Evolutionary conservation across 2,888 invertebrate species (phyloP).

Genomic region (Pheosia gnoma): DNA sequence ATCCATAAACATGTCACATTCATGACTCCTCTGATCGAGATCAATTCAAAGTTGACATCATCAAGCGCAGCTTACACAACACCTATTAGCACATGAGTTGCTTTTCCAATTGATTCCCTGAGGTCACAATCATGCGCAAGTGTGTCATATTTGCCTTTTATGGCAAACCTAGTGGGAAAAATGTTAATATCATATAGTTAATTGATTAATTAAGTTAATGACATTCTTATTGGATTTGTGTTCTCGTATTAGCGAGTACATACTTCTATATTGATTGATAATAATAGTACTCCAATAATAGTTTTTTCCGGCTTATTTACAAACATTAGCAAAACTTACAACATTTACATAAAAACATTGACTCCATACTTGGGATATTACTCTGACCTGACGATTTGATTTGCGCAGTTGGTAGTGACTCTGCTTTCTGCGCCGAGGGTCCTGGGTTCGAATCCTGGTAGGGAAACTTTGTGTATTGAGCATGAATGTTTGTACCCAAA

Average conservation of each 20-base stretch:
- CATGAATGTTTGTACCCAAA: too few species aligned
- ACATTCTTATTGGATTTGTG: background rate
- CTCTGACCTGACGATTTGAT: too few species aligned
- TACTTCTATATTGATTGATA: background rate
- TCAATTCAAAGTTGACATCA: slow-evolving; percentile 64
- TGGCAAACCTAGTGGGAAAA: slow-evolving; percentile 12
- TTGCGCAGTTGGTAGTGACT: too few species aligned
- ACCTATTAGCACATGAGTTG: slow-evolving; percentile 44
- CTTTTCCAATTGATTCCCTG: slow-evolving; percentile 44
- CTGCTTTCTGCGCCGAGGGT: too few species aligned
- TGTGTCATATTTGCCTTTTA: slow-evolving; percentile 22
- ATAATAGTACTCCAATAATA: background rate
- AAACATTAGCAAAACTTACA: background rate
- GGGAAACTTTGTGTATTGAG: too few species aligned
- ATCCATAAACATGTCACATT: slow-evolving; percentile 47
- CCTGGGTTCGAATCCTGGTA: too few species aligned
- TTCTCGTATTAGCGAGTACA: background rate
- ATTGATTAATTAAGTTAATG: background rate
- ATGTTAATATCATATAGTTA: background rate
- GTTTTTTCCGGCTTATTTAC: background rate
- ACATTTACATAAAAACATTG: background rate
- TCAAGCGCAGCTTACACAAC: slow-evolving; percentile 48
- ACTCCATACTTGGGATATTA: too few species aligned
- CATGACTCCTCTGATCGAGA: slow-evolving; percentile 49
- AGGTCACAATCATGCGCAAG: slow-evolving; percentile 43